Conservation (phyloP, 2,113 vertebrate genomes). For the Misgurnus anguillicaudatus region DNA sequence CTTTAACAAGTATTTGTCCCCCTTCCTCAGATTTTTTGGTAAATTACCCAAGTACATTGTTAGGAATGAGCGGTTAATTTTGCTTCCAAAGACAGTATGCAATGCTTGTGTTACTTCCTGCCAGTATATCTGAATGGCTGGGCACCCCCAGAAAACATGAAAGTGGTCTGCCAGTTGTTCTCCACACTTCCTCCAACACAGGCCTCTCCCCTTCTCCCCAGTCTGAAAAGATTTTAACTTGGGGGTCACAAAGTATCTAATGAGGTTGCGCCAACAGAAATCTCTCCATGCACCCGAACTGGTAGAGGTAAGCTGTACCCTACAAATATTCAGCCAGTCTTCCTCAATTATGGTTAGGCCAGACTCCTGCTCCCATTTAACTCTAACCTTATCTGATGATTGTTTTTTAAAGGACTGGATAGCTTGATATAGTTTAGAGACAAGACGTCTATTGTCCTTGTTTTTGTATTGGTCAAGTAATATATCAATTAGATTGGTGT, state of each 20-base stretch:
- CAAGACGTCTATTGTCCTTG: too few relatives aligned
- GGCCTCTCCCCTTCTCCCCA: not conserved
- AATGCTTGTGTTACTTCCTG: constrained; percentile 1
- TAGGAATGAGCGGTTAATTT: not conserved
- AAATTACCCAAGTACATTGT: not conserved
- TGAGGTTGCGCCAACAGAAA: not conserved
- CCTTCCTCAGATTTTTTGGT: too few relatives aligned
- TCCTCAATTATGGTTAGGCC: not conserved
- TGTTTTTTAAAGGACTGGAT: not conserved
- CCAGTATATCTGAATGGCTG: not conserved
- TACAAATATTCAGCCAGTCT: not conserved
- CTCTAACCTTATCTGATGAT: not conserved
- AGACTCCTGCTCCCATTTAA: not conserved
- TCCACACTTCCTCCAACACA: too few relatives aligned
- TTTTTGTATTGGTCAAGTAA: not conserved
- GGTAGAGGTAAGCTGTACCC: not conserved
- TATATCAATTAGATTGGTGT: not conserved
- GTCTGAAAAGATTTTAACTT: not conserved
- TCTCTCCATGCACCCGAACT: not conserved
- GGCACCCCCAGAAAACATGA: not conserved
- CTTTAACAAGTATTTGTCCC: too few relatives aligned
- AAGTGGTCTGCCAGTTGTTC: not conserved
- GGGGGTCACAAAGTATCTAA: not conserved
- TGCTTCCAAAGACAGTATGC: not conserved
- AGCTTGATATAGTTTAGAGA: not conserved